Base-by-base conservation (phyloP, 2,113 vertebrate genomes). In the Pseudorectes ferrugineus region DNA sequence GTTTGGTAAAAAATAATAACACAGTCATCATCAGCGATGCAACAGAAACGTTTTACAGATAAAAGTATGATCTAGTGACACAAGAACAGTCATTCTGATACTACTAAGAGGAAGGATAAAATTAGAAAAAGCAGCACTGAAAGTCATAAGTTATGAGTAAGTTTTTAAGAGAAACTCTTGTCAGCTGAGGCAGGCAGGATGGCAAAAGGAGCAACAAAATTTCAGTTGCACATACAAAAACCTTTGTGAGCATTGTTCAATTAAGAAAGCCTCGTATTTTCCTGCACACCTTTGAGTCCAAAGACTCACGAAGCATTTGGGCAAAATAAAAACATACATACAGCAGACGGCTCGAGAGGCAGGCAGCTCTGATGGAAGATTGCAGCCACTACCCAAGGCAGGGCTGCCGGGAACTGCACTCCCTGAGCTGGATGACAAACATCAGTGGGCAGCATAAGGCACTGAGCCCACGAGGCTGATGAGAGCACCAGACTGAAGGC, bases 131-230 rank as follows among this genome's bases (percentile, higher is more conserved):
- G 42, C 9, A 80, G 10, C 33, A 73, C 21, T 59, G 29, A 65
- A 82, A 85, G 29, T 46, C 14, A 0, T 5, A 55, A 46, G 5
- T 33, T 62, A 66, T 17, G 2, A 16, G 0, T 7, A 78, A 55
- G 17, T 31, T 29, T 57, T 65, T 23, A 76, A 71, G 43, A 59
- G 4, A 71, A 89, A 65, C 5, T 85, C 61, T 20, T 68, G 26
- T 24, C 46, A 86, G 38, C 21, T 62, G 46, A 46, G 23, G 14
- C 14, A 65, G 14, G 23, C 36, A 88, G 33, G 29, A 66, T 14
- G 9, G 22, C 5, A 38, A 70, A 82, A 5, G 0, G 0, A 86
- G 33, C 18, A 63, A 24, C 6, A 82, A 23, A 10, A 59, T 35
- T 68, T 49, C 63, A 80, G 33, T 23, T 63, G 24, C 61, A 33